A percentile compares a stretch with the other conserved stretches of the same genome.
phyloP scores from a whole-genome alignment of 2,113 vertebrate species.

The Chionodraco myersi region DNA sequence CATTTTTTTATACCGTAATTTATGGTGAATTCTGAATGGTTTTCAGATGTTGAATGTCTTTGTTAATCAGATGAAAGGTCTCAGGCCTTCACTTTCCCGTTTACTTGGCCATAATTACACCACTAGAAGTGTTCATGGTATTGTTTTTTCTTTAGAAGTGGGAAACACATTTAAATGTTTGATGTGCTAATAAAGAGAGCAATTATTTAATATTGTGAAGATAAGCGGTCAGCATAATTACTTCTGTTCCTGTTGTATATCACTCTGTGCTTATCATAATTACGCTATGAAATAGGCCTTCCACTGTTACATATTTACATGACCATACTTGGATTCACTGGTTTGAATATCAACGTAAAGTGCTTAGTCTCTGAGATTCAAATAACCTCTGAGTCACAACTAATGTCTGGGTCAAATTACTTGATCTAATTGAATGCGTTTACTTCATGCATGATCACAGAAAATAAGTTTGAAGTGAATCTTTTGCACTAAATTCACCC shows the following conservation, averaged over 20 bases:
- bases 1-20: conserved; percentile 20
- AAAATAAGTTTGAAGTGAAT: conserved; percentile 17
- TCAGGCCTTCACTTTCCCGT: background rate
- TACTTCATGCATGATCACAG: conserved; percentile 20
- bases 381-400: conserved; percentile 38
- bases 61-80: conserved; percentile 42
- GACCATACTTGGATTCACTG: conserved; percentile 22
- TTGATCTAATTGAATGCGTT: conserved; percentile 42
- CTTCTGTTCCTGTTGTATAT: conserved; percentile 45
- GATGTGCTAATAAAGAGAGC: conserved; percentile 62
- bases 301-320: conserved; percentile 9
- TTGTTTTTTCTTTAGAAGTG: conserved; percentile 37
- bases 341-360: conserved; percentile 43
- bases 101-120: conserved; percentile 40
- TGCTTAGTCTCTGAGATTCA: conserved; percentile 17
- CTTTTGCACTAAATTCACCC: background rate
- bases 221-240: conserved; percentile 60
- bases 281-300: conserved; percentile 35
- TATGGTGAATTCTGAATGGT: conserved; percentile 31
- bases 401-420: conserved; percentile 29
- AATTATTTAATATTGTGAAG: conserved; percentile 62
- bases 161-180: conserved; percentile 44
- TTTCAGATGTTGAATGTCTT: conserved; percentile 9
- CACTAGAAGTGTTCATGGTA: conserved; percentile 6
- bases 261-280: conserved; percentile 44